A percentile compares a stretch with the other conserved stretches of the same genome.
Evolutionary conservation across 1,140 invertebrate genomes (phyloP).

Genomic region (Caerostris darwini): DNA sequence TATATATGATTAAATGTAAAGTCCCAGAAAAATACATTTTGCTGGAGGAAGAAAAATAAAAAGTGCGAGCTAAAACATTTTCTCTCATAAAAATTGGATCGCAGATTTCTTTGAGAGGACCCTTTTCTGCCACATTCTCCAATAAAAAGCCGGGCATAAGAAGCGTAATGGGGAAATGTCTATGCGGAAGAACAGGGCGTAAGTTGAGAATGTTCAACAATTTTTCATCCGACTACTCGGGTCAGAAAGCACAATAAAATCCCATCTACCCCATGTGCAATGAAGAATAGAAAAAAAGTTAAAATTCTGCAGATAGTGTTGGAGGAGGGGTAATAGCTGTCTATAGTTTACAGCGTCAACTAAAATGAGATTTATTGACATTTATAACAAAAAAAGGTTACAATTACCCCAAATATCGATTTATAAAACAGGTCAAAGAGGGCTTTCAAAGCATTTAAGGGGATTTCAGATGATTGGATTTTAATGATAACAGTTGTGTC

Average conservation of each 20-base stretch:
- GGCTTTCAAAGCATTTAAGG: neutral
- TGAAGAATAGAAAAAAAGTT: neutral
- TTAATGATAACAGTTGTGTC: no score
- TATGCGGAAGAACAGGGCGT: slow-evolving; percentile 1
- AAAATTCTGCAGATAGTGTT: neutral
- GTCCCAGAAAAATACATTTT: no score
- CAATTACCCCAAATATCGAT: slow-evolving; percentile 7
- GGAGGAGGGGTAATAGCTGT: neutral
- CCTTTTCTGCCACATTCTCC: slow-evolving; percentile 8
- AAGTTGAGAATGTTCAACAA: slow-evolving; percentile 50
- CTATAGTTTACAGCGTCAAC: slow-evolving; percentile 39
- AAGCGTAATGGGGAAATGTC: neutral
- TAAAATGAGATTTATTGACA: slow-evolving; percentile 29
- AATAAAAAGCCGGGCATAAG: slow-evolving; percentile 3
- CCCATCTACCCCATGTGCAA: neutral
- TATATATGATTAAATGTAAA: no score
- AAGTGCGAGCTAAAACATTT: slow-evolving; percentile 14
- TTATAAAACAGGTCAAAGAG: neutral
- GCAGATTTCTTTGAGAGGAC: neutral
- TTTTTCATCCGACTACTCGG: slow-evolving; percentile 26
- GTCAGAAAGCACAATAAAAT: slow-evolving; percentile 35
- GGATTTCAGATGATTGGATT: no score
- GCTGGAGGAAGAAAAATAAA: neutral
- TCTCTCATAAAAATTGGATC: slow-evolving; percentile 19
- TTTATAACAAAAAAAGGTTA: neutral